phyloP scores from a whole-genome alignment of 2,888 invertebrate species.

The Cactoblastis cactorum region DNA sequence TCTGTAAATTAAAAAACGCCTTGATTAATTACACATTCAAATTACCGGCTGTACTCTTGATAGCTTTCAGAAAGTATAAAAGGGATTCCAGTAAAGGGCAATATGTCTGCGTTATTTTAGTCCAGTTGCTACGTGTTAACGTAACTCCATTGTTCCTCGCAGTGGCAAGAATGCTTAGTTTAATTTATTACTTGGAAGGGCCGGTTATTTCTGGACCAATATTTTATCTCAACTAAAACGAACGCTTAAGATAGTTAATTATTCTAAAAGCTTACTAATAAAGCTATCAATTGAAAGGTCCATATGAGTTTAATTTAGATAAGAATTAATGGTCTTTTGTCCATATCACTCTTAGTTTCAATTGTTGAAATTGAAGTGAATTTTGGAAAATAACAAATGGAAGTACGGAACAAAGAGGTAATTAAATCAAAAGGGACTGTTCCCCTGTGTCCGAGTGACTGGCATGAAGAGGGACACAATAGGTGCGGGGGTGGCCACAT shows the following conservation, averaged over 20 bases:
- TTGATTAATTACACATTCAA: background rate
- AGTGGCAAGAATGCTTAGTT: conserved; percentile 34
- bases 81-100: background rate
- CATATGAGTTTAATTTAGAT: conserved; percentile 55
- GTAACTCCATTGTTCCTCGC: conserved; percentile 52
- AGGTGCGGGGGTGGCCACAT: conserved; percentile 55
- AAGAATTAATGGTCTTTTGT: conserved; percentile 24
- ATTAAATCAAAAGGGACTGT: conserved; percentile 52
- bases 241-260: conserved; percentile 55
- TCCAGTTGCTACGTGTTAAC: conserved; percentile 36
- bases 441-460: conserved; percentile 57
- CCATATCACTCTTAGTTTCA: conserved; percentile 7
- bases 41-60: background rate
- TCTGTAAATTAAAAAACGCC: too few species aligned
- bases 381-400: conserved; percentile 13
- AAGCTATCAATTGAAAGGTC: conserved; percentile 48
- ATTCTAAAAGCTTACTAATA: conserved; percentile 53
- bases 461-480: conserved; percentile 63
- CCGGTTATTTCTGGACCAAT: conserved; percentile 33
- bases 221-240: conserved; percentile 31
- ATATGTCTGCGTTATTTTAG: conserved; percentile 46
- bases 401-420: conserved; percentile 45
- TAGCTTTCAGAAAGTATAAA: background rate
- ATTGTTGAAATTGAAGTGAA: conserved; percentile 13
- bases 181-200: conserved; percentile 50